Base-by-base conservation (phyloP, 2,797 vertebrate species). In the Lacerta bilineata region DNA sequence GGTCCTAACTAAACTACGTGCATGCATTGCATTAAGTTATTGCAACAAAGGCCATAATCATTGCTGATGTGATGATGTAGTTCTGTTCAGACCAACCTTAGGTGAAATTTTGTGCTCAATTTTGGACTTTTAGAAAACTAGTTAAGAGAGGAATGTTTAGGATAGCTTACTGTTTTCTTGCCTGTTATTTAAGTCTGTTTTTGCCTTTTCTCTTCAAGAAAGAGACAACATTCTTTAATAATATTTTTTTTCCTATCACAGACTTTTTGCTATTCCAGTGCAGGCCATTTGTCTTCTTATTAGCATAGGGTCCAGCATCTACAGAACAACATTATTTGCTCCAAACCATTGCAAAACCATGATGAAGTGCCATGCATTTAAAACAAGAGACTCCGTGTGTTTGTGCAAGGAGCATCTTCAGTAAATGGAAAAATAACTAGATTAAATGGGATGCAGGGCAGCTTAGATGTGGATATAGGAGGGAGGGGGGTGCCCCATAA, bases 381-480 rank as follows among this genome's bases (percentile, higher is more conserved):
- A 78, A 78, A n/a, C 29, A 78, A 78, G 10, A 78, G 6, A 15
- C 11, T 5, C 5, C 29, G 7, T n/a, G 43, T 11, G 27, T 50
- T 2, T 59, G n/a, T 11, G 33, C 9, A 59, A 36, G 29, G 59
- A 13, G 5, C 7, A 9, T 46, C 74, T 29, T 78, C 29, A 82
- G 7, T 23, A 86, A 84, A 82, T 43, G 25, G 29, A 82, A 68
- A 43, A 41, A 64, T 25, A 81, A 29, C 80, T 68, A 43, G 61
- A 66, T 66, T 81, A 89, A 83, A 2, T 80, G n/a, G 41, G 33
- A 59, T 84, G 29, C 61, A 59, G 61, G 4, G 1, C 5, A 84
- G 88, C 90, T 90, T 84, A 33, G 85, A 74, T 88, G 88, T 17
- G 46, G 91, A 91, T 20, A 10, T 87, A 88, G 87, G 91, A 0